phyloP scores from a whole-genome alignment of 1,140 invertebrate genomes.

The Phymastichus coffea region DNA sequence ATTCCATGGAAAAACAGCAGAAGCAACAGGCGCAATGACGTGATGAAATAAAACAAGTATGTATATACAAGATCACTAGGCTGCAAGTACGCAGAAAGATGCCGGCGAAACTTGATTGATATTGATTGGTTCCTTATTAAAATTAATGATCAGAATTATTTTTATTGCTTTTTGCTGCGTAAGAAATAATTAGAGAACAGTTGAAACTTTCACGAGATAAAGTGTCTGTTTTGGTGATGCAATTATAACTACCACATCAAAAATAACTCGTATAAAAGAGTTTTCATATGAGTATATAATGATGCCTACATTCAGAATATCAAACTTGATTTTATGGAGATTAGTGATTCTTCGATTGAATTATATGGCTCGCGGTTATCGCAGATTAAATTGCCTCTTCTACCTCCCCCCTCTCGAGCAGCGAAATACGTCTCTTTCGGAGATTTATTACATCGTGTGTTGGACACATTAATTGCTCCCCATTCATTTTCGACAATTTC shows the following conservation, averaged over 20 bases:
- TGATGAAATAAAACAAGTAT: too few relatives aligned
- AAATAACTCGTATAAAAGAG: too few relatives aligned
- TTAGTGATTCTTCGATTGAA: conserved; percentile 2
- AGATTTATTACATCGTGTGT: conserved; percentile 6
- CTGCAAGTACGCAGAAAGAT: too few relatives aligned
- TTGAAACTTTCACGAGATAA: not conserved
- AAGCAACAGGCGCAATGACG: not conserved
- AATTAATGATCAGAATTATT: not conserved
- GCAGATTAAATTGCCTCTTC: conserved; percentile 4
- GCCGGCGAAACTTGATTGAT: not conserved
- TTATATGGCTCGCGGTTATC: not conserved
- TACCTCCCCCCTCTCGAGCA: not conserved
- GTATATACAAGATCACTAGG: too few relatives aligned
- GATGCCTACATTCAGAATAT: not conserved
- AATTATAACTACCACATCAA: too few relatives aligned
- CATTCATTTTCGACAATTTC: not conserved
- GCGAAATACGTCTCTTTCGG: not conserved
- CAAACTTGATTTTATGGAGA: conserved; percentile 9
- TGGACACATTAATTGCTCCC: conserved; percentile 13
- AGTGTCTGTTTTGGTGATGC: not conserved
- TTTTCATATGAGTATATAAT: too few relatives aligned
- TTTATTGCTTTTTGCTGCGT: too few relatives aligned
- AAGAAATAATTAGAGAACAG: not conserved
- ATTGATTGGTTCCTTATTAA: not conserved
- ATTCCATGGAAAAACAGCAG: not conserved